Conservation (phyloP, 2,888 invertebrate species). For the Tinea pellionella region DNA sequence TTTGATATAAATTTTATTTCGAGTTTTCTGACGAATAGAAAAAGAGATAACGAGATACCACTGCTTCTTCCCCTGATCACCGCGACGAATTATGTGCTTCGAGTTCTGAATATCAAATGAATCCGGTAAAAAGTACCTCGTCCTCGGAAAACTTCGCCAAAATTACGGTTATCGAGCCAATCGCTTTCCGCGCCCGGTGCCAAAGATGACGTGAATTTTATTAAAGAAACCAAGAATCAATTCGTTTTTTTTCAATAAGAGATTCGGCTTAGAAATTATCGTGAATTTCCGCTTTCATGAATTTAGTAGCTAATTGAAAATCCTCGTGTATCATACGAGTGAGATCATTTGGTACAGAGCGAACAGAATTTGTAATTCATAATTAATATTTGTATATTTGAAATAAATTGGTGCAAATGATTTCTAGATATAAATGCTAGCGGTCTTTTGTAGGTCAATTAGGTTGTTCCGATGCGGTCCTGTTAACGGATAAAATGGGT, state of each 20-base stretch:
- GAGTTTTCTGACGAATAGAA: constrained; percentile 45
- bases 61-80: constrained; percentile 46
- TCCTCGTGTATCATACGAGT: background rate
- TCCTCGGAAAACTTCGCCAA: constrained; percentile 39
- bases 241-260: constrained; percentile 31
- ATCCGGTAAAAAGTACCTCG: constrained; percentile 36
- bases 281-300: background rate
- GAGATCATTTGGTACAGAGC: background rate
- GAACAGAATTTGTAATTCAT: background rate
- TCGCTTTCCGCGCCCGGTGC: constrained; percentile 28
- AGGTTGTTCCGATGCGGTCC: constrained; percentile 13
- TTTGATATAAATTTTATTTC: constrained; percentile 37
- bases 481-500: constrained; percentile 11
- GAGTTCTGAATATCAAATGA: constrained; percentile 51
- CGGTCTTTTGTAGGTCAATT: constrained; percentile 11
- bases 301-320: background rate
- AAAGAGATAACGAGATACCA: constrained; percentile 47
- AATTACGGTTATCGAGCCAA: constrained; percentile 49
- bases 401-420: background rate
- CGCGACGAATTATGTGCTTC: constrained; percentile 51
- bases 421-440: background rate
- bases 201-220: constrained; percentile 26
- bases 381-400: background rate
- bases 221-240: constrained; percentile 30
- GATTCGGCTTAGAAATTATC: background rate